phyloP scores from a whole-genome alignment of 2,888 invertebrate genomes.

The Mythimna vitellina region DNA sequence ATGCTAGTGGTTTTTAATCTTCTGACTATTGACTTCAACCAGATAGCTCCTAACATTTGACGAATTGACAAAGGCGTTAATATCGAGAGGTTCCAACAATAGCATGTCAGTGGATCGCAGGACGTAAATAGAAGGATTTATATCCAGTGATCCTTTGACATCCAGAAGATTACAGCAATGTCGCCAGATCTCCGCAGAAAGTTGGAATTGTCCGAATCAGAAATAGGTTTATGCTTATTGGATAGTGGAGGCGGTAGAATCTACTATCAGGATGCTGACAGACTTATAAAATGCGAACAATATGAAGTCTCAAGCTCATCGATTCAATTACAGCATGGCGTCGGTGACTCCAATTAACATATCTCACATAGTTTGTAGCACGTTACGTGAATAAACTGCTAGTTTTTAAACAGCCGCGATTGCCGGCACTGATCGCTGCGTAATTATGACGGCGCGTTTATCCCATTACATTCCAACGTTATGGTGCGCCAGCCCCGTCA shows the following conservation, averaged over 20 bases:
- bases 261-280: neutral
- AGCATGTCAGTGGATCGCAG: too few relatives aligned
- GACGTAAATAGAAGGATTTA: too few relatives aligned
- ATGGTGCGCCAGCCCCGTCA: slow-evolving; percentile 23
- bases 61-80: too few relatives aligned
- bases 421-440: slow-evolving; percentile 29
- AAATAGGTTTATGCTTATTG: slow-evolving; percentile 33
- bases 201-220: neutral
- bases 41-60: too few relatives aligned
- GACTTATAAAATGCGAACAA: slow-evolving; percentile 23
- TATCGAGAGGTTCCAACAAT: neutral
- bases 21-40: neutral
- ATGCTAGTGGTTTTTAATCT: neutral
- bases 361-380: slow-evolving; percentile 40
- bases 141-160: neutral
- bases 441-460: slow-evolving; percentile 38
- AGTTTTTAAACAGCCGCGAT: slow-evolving; percentile 39
- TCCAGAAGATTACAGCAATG: neutral
- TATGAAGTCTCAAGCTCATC: slow-evolving; percentile 22
- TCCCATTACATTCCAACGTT: slow-evolving; percentile 41
- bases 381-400: slow-evolving; percentile 47
- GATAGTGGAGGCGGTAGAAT: neutral
- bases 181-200: slow-evolving; percentile 3
- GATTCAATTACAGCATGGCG: slow-evolving; percentile 43
- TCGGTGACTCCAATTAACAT: slow-evolving; percentile 49